phyloP scores from a whole-genome alignment of 2,113 vertebrate genomes.

The Ctenodactylus gundi region DNA sequence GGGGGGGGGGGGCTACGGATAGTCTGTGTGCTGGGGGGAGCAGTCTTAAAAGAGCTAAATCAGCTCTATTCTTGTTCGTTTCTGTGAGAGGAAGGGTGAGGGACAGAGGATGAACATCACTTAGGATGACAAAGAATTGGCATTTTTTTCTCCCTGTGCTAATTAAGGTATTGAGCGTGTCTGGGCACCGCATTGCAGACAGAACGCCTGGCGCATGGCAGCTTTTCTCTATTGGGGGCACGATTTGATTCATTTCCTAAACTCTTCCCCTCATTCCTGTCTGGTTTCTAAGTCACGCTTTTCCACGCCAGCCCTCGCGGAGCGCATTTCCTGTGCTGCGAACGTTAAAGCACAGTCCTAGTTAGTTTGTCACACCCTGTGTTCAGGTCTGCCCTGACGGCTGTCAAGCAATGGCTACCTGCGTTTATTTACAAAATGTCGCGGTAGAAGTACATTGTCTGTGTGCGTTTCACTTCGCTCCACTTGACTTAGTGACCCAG shows the following conservation, averaged over 20 bases:
- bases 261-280: neutral
- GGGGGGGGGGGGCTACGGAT: too few relatives aligned
- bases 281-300: conserved; percentile 22
- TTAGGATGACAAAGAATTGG: neutral
- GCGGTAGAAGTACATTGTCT: neutral
- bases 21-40: neutral
- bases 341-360: neutral
- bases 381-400: neutral
- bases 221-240: neutral
- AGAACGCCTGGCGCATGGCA: neutral
- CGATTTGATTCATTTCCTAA: neutral
- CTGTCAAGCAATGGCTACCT: neutral
- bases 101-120: neutral
- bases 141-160: neutral
- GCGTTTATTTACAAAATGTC: neutral
- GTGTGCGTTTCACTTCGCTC: neutral
- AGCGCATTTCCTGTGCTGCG: neutral
- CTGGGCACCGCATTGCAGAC: neutral
- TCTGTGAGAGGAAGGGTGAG: neutral
- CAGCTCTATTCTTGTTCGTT: neutral
- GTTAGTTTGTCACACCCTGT: neutral
- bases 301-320: neutral
- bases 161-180: neutral
- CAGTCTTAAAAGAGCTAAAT: neutral
- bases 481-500: neutral